Evolutionary conservation across 1,140 invertebrate genomes (phyloP), one percentile per base, ranked within the genome.

Genomic region (Teleogryllus occipitalis): DNA sequence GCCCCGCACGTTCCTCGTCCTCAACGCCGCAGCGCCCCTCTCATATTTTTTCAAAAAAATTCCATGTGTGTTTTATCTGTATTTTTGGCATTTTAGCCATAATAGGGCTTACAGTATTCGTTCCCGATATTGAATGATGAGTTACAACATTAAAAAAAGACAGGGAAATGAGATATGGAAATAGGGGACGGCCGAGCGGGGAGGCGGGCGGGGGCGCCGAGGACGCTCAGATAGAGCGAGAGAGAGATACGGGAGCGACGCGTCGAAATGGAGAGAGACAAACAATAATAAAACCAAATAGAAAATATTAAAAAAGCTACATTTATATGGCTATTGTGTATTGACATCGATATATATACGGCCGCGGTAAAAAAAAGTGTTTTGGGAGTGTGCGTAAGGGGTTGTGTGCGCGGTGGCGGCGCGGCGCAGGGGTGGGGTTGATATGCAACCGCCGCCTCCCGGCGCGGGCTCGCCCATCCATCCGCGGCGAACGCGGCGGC

Each of bases 111-210:
- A 65, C 54, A 65, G 54, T 65, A 65, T 65, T 65, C 54, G 54
- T 65, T 65, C 54, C 54, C 54, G 54, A 65, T 65, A 65, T 65
- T 65, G 54, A 65, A 65, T 65, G 54, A 65, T 65, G 54, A 65
- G 54, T 65, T 65, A 65, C 54, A 65, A 65, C 54, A 65, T 65
- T 65, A 65, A 65, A 65, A 65, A 65, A 65, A 65, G 54, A 65
- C 54, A 65, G 54, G 54, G 54, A 65, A 65, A 65, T 65, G 54
- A 65, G 54, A 65, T 65, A 65, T 65, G 54, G 54, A 65, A 65
- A 65, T 18, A 65, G 54, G 54, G 54, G 54, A 18, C 10, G 18
- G 54, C 54, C 10, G 10, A 18, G 54, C 54, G 54, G 54, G 54
- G 54, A 65, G 18, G 54, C 10, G 54, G 54, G 18, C 18, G 54